A percentile compares a stretch with the other conserved stretches of the same genome.
These are phyloP conservation scores for Bombyx huttoni DNA, from an alignment of 2,888 invertebrate genomes.

Conservation along the genomic window DNA sequence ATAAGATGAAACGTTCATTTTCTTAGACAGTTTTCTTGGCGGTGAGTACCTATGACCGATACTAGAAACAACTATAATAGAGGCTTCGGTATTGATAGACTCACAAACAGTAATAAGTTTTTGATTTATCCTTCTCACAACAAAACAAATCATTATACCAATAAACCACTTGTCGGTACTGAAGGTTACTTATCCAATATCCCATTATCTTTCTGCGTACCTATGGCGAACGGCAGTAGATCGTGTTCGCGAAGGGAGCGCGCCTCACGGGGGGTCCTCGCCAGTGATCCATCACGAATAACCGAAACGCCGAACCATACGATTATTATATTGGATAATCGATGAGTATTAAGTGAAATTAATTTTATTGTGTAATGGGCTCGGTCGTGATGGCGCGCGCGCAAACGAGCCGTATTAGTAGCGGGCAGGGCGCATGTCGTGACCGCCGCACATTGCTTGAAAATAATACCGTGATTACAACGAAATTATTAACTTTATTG, in stretches of 20 bases:
- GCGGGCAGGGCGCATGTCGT: slow-evolving; percentile 19
- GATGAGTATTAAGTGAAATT: slow-evolving; percentile 69
- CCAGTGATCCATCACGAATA: slow-evolving; percentile 53
- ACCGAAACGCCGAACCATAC: slow-evolving; percentile 54
- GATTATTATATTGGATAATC: slow-evolving; percentile 64
- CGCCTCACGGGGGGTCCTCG: slow-evolving; percentile 48
- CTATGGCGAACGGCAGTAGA: slow-evolving; percentile 26
- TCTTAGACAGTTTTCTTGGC: too few species aligned
- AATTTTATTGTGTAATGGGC: slow-evolving; percentile 65
- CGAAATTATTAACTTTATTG: not conserved
- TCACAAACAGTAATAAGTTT: not conserved
- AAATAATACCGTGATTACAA: slow-evolving; percentile 34
- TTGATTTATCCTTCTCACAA: not conserved
- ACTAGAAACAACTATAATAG: too few species aligned
- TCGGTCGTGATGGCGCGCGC: slow-evolving; percentile 58
- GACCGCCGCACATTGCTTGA: slow-evolving; percentile 30
- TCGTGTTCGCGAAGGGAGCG: slow-evolving; percentile 37
- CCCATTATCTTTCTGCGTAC: slow-evolving; percentile 4
- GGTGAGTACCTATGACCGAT: too few species aligned
- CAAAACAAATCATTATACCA: not conserved
- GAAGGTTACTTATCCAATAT: slow-evolving; percentile 1
- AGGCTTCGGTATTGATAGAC: not conserved
- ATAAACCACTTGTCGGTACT: not conserved
- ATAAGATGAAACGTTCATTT: too few species aligned
- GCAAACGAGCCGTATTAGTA: slow-evolving; percentile 49